Base-by-base conservation (phyloP, 2,888 invertebrate species). In the Tridacna gigas region DNA sequence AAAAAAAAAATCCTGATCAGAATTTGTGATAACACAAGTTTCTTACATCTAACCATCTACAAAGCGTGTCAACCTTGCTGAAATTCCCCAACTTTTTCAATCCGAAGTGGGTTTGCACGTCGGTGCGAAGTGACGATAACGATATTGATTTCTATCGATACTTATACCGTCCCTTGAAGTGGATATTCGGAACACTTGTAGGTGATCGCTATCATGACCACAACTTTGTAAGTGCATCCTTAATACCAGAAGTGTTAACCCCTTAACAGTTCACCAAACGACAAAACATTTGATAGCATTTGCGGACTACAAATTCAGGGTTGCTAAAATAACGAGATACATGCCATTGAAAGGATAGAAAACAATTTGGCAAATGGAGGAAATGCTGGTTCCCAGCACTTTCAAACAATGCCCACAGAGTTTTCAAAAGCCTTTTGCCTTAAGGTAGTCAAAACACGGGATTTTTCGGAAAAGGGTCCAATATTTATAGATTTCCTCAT, bases 121-220 rank as follows among this genome's bases (percentile, higher is more conserved):
- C 9, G 47, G 69, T 69, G 69, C 45, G 47, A 45, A 69, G 45
- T 18, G 69, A 69, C 69, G 69, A 69, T 69, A 69, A 69, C 69
- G 69, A 45, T 69, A 45, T 69, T 69, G 69, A 69, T 69, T 47
- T 47, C 7, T 47, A 20, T 47, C 47, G 47, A 12, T 20, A 26
- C 45, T 69, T 69, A 69, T 47, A 45, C 47, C 47, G 45, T 20
- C 25, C 69, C n/a, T 22, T 28, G 18, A 47, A 26, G 25, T 12
- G 37, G 69, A 7, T 15, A 22, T 45, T 69, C 69, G 47, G 45
- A 69, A 47, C 47, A n/a, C 45, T 69, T 28, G 45, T 45, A 47
- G n/a, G 20, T 22, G 69, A 69, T 69, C 45, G 26, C 13, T 22
- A 63, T 63, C 63, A 22, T 7, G 22, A 56, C 56, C 56, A 20